These are phyloP conservation scores for Centruroides vittatus DNA, from an alignment of 1,140 invertebrate genomes.

Conservation along the genomic window DNA sequence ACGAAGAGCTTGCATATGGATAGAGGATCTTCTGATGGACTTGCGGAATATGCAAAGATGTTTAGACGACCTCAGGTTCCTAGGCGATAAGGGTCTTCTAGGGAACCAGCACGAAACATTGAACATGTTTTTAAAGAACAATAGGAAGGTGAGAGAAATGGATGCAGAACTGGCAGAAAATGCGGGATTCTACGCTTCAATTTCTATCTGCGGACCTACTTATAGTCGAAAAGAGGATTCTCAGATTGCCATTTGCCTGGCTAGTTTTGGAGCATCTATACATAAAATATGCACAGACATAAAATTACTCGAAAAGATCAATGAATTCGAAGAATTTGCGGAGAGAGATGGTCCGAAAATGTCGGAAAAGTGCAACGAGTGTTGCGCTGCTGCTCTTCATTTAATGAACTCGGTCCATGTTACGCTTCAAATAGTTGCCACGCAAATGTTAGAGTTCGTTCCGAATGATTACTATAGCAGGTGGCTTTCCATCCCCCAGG, in stretches of 20 bases:
- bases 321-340: constrained; percentile 96
- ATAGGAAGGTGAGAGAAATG: constrained; percentile 63
- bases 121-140: constrained; percentile 76
- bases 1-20: constrained; percentile 86
- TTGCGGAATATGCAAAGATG: constrained; percentile 61
- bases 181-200: constrained; percentile 68
- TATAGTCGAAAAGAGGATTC: constrained; percentile 89
- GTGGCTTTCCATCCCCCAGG: constrained; percentile 74
- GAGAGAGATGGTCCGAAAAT: constrained; percentile 93
- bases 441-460: constrained; percentile 94
- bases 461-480: constrained; percentile 92
- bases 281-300: constrained; percentile 90
- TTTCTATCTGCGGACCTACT: constrained; percentile 85
- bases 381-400: constrained; percentile 80
- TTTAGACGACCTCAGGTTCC: constrained; percentile 65
- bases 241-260: constrained; percentile 55
- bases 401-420: constrained; percentile 71
- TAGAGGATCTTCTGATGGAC: constrained; percentile 90
- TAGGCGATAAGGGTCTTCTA: constrained; percentile 95
- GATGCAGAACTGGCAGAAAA: constrained; percentile 67
- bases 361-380: constrained; percentile 53
- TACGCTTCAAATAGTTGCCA: constrained; percentile 67
- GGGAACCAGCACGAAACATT: constrained; percentile 54
- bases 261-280: constrained; percentile 66
- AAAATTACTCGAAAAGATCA: constrained; percentile 73